A percentile compares a stretch with the other conserved stretches of the same genome.
phyloP scores from a whole-genome alignment of 1,140 invertebrate species.

The Lepidurus packardi region DNA sequence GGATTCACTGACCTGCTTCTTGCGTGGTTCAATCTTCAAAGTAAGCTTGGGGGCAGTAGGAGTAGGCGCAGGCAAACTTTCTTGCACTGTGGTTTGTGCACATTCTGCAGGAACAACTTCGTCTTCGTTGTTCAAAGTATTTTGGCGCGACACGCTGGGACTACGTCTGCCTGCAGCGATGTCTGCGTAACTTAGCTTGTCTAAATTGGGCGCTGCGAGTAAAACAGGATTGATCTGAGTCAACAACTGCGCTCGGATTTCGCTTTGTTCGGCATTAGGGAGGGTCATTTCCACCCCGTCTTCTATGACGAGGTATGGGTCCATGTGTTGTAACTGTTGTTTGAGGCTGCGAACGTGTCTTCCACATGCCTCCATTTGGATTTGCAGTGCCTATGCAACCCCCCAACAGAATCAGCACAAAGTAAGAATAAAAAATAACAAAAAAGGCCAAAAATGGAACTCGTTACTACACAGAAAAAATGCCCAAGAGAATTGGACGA shows the following conservation, averaged over 20 bases:
- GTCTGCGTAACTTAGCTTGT: constrained; percentile 49
- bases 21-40: constrained; percentile 24
- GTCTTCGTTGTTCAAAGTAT: constrained; percentile 22
- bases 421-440: background rate
- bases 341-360: constrained; percentile 60
- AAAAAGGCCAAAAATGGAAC: background rate
- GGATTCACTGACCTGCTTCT: background rate
- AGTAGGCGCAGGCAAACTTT: background rate
- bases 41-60: background rate
- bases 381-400: constrained; percentile 62
- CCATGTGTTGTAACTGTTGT: constrained; percentile 61
- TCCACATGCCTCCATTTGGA: constrained; percentile 56
- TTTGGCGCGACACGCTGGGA: constrained; percentile 39
- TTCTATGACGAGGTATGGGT: constrained; percentile 55
- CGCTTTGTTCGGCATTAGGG: background rate
- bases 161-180: constrained; percentile 51
- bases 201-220: background rate
- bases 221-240: constrained; percentile 12
- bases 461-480: background rate
- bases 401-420: constrained; percentile 42
- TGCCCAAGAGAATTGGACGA: background rate
- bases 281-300: constrained; percentile 21
- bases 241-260: background rate
- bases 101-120: constrained; percentile 33
- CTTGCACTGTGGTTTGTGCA: background rate